Percentiles rank a stretch among this genome's conserved stretches.
These are phyloP conservation scores for Lampris incognitus DNA, from an alignment of 2,113 vertebrate genomes.

Conservation along the genomic window DNA sequence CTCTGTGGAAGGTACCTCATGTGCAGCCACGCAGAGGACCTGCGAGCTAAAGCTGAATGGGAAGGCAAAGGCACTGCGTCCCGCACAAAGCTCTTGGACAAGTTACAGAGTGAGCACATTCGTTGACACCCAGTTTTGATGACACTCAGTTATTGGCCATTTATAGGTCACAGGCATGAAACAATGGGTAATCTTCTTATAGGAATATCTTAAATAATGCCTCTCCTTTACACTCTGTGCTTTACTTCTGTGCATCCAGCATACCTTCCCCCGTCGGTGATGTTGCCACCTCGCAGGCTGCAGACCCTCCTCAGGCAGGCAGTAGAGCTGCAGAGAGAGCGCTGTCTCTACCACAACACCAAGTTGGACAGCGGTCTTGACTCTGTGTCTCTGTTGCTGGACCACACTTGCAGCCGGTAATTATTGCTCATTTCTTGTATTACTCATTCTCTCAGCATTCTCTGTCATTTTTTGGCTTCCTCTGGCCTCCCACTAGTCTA, in stretches of 20 bases:
- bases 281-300: constrained; percentile 94
- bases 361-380: constrained; percentile 93
- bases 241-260: constrained; percentile 74
- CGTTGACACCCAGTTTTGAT: background rate
- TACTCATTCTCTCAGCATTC: background rate
- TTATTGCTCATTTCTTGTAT: background rate
- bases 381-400: constrained; percentile 94
- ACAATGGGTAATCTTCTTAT: background rate
- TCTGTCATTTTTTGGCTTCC: background rate
- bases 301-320: constrained; percentile 95
- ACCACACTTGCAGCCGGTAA: constrained; percentile 97
- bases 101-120: constrained; percentile 93
- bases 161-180: background rate
- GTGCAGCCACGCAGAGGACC: constrained; percentile 96
- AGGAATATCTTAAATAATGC: too few relatives aligned
- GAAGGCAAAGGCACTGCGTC: constrained; percentile 95
- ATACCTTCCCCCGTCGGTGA: constrained; percentile 96
- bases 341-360: constrained; percentile 97
- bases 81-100: constrained; percentile 94
- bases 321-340: constrained; percentile 94
- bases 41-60: constrained; percentile 96
- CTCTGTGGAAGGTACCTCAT: constrained; percentile 90
- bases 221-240: too few relatives aligned
- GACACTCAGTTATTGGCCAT: background rate
- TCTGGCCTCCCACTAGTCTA: too few relatives aligned